A percentile compares a stretch with the other conserved stretches of the same genome.
Conservation (phyloP, 2,113 vertebrate species). For the Sander vitreus region DNA sequence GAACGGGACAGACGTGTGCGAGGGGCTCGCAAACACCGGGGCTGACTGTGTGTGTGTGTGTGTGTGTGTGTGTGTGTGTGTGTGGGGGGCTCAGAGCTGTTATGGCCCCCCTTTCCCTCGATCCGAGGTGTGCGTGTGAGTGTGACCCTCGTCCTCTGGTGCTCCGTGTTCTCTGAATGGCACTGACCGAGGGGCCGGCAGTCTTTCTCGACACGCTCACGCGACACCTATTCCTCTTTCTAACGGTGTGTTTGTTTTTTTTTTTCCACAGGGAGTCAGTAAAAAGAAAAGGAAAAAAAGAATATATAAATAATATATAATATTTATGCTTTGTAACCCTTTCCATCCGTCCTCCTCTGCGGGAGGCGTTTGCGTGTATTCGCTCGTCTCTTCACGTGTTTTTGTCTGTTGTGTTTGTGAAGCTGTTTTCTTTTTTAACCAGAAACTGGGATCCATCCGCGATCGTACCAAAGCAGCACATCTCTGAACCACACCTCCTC, state of each 20-base stretch:
- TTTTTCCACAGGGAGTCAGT: conserved; percentile 30
- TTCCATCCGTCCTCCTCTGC: background rate
- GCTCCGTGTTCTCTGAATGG: conserved; percentile 50
- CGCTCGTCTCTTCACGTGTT: conserved; percentile 29
- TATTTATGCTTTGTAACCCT: conserved; percentile 45
- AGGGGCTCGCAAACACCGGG: conserved; percentile 6
- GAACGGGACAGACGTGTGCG: background rate
- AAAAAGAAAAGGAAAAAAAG: background rate
- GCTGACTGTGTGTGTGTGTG: conserved; percentile 12
- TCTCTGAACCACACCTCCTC: conserved; percentile 31
- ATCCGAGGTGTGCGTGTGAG: conserved; percentile 41
- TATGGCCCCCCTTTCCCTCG: background rate
- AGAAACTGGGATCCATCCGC: conserved; percentile 17
- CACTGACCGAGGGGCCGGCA: conserved; percentile 20
- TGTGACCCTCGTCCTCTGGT: conserved; percentile 43
- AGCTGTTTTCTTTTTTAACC: background rate
- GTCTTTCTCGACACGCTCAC: conserved; percentile 19
- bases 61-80: background rate
- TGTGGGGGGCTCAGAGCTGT: background rate
- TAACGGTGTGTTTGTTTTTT: conserved; percentile 9
- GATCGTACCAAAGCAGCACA: conserved; percentile 63
- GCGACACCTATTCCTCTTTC: conserved; percentile 38
- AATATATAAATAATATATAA: conserved; percentile 14
- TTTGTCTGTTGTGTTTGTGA: conserved; percentile 42
- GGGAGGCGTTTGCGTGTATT: background rate